Base-by-base conservation (phyloP, 2,797 vertebrate species). In the Ctenosaura bakeri region DNA sequence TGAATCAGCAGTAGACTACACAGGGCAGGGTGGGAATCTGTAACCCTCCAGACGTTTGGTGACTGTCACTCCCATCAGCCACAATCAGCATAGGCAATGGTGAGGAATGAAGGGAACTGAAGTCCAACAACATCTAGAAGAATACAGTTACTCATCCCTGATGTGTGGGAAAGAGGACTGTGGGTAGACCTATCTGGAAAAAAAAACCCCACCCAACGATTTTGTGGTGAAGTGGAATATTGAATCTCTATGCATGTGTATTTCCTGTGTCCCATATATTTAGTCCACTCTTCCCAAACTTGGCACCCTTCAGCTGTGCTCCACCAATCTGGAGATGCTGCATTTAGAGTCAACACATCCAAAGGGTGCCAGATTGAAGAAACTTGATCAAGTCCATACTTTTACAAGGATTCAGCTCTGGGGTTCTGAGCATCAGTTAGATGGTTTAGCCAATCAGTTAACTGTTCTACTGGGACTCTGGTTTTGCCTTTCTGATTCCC, bases 1-100 rank as follows among this genome's bases (percentile, higher is more conserved):
- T 92, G 85, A 79, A 81, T n/a, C 32, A 46, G 90, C 92, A 77
- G 32, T 24, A 89, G 83, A 92, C 92, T 89, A 92, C 52, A 87
- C 84, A 69, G 59, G 7, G 90, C 32, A 50, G 22, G 76, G 46
- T 32, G 73, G 66, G 8, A 16, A 42, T 26, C 22, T 69, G 88
- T 85, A 85, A 93, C 92, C 87, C 90, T 82, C 42, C 64, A 24
- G 13, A 50, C 74, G 18, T 85, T 22, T 22, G 35, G 4, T 52
- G 0, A 46, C 12, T 83, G 24, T 8, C 42, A 9, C 13, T 89
- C 50, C 66, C 14, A 66, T 73, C 46, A n/a, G 22, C 18, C 20
- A 35, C 8, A 78, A 26, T 50, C 35, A 46, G 46, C 10, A 50
- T 50, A 26, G 22, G 12, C 10, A 50, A 6, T 50, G 24, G 12